phyloP scores from a whole-genome alignment of 2,113 vertebrate genomes.

The Melospiza georgiana region DNA sequence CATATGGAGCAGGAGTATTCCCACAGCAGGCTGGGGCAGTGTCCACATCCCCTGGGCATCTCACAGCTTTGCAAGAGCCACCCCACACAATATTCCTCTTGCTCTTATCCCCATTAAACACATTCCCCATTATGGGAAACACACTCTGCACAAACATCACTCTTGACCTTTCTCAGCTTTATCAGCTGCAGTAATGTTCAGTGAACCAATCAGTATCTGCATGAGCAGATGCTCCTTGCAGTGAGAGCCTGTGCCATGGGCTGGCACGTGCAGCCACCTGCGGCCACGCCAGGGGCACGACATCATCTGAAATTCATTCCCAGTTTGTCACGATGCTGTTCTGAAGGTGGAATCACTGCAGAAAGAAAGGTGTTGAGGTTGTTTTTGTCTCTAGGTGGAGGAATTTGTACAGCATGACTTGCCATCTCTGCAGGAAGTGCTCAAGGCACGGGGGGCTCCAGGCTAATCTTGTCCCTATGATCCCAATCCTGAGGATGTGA shows the following conservation, averaged over 20 bases:
- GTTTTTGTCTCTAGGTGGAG: not conserved
- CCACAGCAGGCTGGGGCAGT: not conserved
- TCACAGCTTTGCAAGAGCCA: not conserved
- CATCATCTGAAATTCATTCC: not conserved
- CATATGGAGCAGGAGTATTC: accelerated
- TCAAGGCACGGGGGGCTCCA: not conserved
- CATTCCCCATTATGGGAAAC: not conserved
- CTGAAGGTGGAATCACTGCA: not conserved
- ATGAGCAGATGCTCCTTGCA: not conserved
- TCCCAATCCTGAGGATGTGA: accelerated
- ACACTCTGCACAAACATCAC: not conserved
- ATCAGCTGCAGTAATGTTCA: not conserved
- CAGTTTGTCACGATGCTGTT: accelerated
- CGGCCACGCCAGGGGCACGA: accelerated
- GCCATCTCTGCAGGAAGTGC: not conserved
- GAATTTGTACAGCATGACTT: not conserved
- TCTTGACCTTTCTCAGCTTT: not conserved
- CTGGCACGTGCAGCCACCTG: accelerated
- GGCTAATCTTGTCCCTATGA: too few relatives aligned
- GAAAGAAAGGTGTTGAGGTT: not conserved
- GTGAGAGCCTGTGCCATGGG: accelerated
- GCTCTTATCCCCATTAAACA: not conserved
- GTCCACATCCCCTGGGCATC: not conserved
- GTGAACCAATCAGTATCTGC: not conserved
- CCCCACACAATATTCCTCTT: not conserved